phyloP scores from a whole-genome alignment of 2,888 invertebrate species.

The Dicyrtoma fusca region DNA sequence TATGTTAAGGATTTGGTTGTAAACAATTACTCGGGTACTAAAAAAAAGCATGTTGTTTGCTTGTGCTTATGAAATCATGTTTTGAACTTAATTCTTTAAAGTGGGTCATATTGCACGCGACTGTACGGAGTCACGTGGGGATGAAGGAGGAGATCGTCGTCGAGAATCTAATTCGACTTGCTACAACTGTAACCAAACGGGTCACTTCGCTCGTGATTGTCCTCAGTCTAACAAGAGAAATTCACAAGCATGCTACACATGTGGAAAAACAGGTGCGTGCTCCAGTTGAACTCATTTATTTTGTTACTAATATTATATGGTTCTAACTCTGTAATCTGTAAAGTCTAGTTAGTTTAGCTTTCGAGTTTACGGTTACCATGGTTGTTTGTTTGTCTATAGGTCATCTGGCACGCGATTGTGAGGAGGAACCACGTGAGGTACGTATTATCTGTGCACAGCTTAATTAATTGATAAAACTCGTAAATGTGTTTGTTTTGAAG shows the following conservation, averaged over 20 bases:
- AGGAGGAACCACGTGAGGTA: neutral
- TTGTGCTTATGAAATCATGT: too few relatives aligned
- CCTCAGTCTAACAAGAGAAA: slow-evolving; percentile 45
- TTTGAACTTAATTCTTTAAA: neutral
- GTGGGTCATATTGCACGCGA: slow-evolving; percentile 38
- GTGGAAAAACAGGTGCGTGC: slow-evolving; percentile 11
- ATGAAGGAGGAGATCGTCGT: slow-evolving; percentile 14
- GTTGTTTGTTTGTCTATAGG: neutral
- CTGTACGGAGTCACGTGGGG: slow-evolving; percentile 20
- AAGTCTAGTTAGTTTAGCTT: too few relatives aligned
- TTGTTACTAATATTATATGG: too few relatives aligned
- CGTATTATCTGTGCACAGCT: too few relatives aligned
- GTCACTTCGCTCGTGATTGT: slow-evolving; percentile 40
- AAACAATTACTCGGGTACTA: too few relatives aligned
- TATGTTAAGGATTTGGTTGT: too few relatives aligned
- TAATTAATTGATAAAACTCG: too few relatives aligned
- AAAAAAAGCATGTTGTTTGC: too few relatives aligned
- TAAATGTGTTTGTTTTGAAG: too few relatives aligned
- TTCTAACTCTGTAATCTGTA: too few relatives aligned
- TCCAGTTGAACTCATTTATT: too few relatives aligned
- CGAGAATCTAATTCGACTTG: slow-evolving; percentile 10
- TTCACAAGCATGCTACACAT: slow-evolving; percentile 26
- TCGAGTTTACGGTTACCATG: too few relatives aligned
- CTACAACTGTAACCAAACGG: slow-evolving; percentile 39
- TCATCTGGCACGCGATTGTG: slow-evolving; percentile 16